A percentile compares a stretch with the other conserved stretches of the same genome.
phyloP scores from a whole-genome alignment of 2,888 invertebrate species.

The Aethes cnicana region DNA sequence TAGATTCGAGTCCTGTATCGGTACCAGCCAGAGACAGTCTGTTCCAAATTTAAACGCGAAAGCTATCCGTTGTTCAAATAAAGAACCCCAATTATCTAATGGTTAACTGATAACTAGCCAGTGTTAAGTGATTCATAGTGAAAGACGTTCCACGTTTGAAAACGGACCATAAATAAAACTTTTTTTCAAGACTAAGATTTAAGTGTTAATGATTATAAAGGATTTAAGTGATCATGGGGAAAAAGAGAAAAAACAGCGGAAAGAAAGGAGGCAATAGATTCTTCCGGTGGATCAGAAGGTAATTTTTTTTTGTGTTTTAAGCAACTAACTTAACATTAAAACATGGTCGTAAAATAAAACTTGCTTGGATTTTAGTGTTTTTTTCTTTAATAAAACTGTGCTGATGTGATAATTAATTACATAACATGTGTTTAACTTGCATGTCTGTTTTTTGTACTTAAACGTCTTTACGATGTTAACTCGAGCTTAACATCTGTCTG shows the following conservation, averaged over 20 bases:
- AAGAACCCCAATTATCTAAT: conserved; percentile 42
- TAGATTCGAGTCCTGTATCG: conserved; percentile 62
- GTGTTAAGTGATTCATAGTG: conserved; percentile 42
- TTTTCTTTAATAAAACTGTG: too few species aligned
- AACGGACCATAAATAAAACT: conserved; percentile 41
- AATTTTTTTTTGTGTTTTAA: conserved; percentile 35
- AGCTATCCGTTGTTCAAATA: conserved; percentile 47
- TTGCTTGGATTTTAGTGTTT: too few species aligned
- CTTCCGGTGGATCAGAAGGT: conserved; percentile 78
- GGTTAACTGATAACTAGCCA: conserved; percentile 43
- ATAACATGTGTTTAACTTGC: too few species aligned
- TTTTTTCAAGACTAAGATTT: conserved; percentile 45
- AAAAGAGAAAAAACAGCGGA: conserved; percentile 72
- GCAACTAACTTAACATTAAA: conserved; percentile 10
- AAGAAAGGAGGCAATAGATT: conserved; percentile 70
- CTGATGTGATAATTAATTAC: too few species aligned
- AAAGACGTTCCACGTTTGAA: conserved; percentile 38
- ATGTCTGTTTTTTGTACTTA: too few species aligned
- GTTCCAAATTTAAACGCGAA: conserved; percentile 44
- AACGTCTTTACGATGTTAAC: too few species aligned
- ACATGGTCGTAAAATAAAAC: background rate
- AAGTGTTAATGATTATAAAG: conserved; percentile 43
- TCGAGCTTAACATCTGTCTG: too few species aligned
- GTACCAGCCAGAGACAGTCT: conserved; percentile 57
- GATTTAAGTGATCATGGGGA: conserved; percentile 62